phyloP scores from a whole-genome alignment of 2,888 invertebrate species.

The Hedychridium roseum region DNA sequence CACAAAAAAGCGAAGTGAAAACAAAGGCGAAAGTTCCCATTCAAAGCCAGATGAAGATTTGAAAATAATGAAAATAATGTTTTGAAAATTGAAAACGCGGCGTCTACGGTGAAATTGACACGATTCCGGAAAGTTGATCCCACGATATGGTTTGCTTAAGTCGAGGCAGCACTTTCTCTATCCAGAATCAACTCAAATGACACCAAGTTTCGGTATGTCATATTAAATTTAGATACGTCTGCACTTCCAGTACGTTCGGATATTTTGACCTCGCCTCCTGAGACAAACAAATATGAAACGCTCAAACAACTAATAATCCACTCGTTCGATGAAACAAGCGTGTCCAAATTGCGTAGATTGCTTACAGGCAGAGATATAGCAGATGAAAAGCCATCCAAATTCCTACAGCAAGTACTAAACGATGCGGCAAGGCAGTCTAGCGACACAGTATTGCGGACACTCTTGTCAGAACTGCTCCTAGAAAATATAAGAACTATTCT shows the following conservation, averaged over 20 bases:
- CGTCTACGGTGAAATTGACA: constrained; percentile 4
- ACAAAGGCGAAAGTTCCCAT: too few relatives aligned
- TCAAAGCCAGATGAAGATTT: too few relatives aligned
- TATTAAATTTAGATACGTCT: neutral
- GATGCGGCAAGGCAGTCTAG: neutral
- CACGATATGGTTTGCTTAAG: neutral
- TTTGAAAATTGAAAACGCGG: too few relatives aligned
- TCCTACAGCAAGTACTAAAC: constrained; percentile 4
- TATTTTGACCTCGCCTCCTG: neutral
- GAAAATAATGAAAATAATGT: too few relatives aligned
- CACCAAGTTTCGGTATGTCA: neutral
- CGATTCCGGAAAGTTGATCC: constrained; percentile 3
- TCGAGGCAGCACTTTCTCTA: neutral
- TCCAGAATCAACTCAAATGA: neutral
- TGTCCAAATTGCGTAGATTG: constrained; percentile 6
- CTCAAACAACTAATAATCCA: constrained; percentile 1
- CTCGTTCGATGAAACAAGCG: constrained; percentile 5
- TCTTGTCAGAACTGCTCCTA: neutral
- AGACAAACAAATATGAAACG: constrained; percentile 7
- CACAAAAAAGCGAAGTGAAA: too few relatives aligned
- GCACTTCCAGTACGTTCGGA: neutral
- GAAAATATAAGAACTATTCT: neutral
- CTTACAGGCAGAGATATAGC: neutral
- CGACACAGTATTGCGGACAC: neutral
- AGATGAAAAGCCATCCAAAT: constrained; percentile 11